Percentiles rank a stretch among this genome's conserved stretches.
Evolutionary conservation across 2,888 invertebrate species (phyloP).

Genomic region (Neoaliturus tenellus): DNA sequence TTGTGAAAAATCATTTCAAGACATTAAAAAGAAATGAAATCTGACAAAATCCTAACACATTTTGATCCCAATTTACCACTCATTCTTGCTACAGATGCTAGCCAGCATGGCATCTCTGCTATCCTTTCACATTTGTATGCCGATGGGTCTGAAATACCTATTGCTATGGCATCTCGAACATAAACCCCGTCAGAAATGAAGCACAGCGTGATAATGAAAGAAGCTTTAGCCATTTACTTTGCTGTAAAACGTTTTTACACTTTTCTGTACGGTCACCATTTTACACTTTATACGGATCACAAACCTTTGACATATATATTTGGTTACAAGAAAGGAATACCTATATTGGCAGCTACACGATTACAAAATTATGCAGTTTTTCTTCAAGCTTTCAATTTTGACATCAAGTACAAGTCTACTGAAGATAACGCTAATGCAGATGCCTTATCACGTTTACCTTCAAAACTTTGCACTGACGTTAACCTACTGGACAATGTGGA

Average conservation of each 20-base stretch:
- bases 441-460: not conserved
- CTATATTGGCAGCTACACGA: not conserved
- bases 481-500: no score
- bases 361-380: not conserved
- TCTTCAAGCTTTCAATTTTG: not conserved
- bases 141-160: slow-evolving; percentile 9
- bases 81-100: slow-evolving; percentile 19
- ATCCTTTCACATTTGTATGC: slow-evolving; percentile 24
- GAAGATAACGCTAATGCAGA: not conserved
- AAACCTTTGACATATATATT: slow-evolving; percentile 3
- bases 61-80: slow-evolving; percentile 32
- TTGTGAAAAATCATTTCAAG: not conserved
- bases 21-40: not conserved
- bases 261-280: no score
- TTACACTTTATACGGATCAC: no score
- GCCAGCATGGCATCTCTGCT: not conserved
- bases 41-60: not conserved
- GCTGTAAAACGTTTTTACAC: no score
- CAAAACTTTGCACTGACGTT: no score
- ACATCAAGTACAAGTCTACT: not conserved
- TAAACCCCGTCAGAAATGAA: not conserved
- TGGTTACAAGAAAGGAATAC: slow-evolving; percentile 5
- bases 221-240: no score
- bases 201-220: slow-evolving; percentile 39
- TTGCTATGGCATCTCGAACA: slow-evolving; percentile 11